Evolutionary conservation across 2,113 vertebrate species (phyloP), one percentile per base, ranked within the genome.

Genomic region (Gorilla gorilla): DNA sequence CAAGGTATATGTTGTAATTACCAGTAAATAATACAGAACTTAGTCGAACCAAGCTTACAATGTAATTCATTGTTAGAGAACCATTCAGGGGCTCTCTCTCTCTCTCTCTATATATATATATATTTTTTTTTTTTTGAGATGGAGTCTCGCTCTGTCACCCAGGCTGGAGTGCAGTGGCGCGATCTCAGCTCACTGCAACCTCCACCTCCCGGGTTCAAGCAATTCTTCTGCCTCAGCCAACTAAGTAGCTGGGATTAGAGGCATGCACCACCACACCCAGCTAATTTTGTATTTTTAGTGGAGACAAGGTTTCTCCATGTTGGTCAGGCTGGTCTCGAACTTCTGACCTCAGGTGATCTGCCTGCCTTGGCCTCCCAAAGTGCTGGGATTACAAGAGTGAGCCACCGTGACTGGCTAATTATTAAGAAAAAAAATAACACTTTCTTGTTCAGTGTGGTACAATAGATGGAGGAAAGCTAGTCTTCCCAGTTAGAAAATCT

Each of bases 401-500:
- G 59, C 59, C 59, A 27, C 52, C 0, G 18, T 55, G 52, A 55
- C 52, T 55, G 52, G 52, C 52, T 55, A 55, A 55, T 55, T 55
- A 55, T 83, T 43, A 93, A 52, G 40, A 80, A 78, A 78, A 78
- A 81, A 50, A 57, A 35, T 16, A 68, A 1, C 30, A 14, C 32
- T 92, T 89, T 93, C n/a, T 76, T 48, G 0, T 80, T 95, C 43
- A 76, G 7, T 84, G 40, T 38, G 50, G 30, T 89, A 0, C 76
- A 85, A 57, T 6, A 38, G 85, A 89, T 94, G 48, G 20, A 43
- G 16, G 70, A 30, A 95, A 18, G 90, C 12, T 79, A 57, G 25
- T 88, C 22, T 78, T 92, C 40, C 57, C 84, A 64, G 72, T n/a
- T 94, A 43, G 83, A 82, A 89, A 89, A 43, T 68, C n/a, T 82